These are phyloP conservation scores for Cottoperca gobio DNA, from an alignment of 2,797 vertebrate species.

Conservation along the genomic window DNA sequence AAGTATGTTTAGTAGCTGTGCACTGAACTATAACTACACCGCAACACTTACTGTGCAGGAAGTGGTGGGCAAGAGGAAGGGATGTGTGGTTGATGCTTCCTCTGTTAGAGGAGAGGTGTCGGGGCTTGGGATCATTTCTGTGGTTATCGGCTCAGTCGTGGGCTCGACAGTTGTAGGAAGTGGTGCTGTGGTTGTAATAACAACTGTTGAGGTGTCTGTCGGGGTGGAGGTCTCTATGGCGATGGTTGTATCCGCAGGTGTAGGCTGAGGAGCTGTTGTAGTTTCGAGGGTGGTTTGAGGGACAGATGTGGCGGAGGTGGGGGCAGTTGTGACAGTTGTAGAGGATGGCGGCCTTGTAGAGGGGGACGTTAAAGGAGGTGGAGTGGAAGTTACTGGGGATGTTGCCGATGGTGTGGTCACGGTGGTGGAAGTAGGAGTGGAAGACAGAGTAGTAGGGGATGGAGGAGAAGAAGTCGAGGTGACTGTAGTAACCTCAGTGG, in stretches of 20 bases:
- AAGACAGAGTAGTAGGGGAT: slow-evolving; percentile 11
- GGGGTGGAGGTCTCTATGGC: slow-evolving; percentile 51
- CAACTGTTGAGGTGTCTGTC: slow-evolving; percentile 35
- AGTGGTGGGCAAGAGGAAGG: slow-evolving; percentile 78
- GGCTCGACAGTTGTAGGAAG: slow-evolving; percentile 51
- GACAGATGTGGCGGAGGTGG: slow-evolving; percentile 30
- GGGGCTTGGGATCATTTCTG: slow-evolving; percentile 61
- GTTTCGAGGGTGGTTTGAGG: slow-evolving; percentile 33
- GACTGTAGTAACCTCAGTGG: slow-evolving; percentile 50
- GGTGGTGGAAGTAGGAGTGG: slow-evolving; percentile 36
- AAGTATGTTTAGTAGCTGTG: not conserved
- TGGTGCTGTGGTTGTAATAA: slow-evolving; percentile 45
- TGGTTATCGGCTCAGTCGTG: slow-evolving; percentile 48
- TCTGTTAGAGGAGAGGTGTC: slow-evolving; percentile 56
- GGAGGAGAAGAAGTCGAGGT: slow-evolving; percentile 44
- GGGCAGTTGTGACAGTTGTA: slow-evolving; percentile 24
- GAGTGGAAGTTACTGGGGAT: slow-evolving; percentile 31
- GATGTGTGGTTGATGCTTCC: slow-evolving; percentile 66
- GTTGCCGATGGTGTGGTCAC: slow-evolving; percentile 13
- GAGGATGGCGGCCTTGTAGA: slow-evolving; percentile 32
- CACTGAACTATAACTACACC: not conserved
- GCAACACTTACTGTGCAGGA: slow-evolving; percentile 83
- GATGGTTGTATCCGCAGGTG: slow-evolving; percentile 26
- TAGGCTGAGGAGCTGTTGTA: slow-evolving; percentile 20
- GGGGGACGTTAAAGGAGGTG: slow-evolving; percentile 35